Evolutionary conservation across 2,888 invertebrate genomes (phyloP).

Genomic region (Plutella xylostella): DNA sequence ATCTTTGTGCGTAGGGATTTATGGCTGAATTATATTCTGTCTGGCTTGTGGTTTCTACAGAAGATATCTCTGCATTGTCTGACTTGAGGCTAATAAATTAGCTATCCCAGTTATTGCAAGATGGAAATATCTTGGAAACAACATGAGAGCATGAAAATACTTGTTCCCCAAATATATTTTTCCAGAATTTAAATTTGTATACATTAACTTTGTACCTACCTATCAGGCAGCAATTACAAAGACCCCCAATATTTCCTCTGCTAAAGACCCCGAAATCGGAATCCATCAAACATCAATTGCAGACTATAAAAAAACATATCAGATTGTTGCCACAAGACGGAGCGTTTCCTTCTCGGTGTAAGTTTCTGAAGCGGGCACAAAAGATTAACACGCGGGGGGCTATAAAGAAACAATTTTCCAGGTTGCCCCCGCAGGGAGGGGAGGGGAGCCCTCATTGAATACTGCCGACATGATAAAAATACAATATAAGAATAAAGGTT

Average conservation of each 20-base stretch:
- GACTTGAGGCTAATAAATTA: too few relatives aligned
- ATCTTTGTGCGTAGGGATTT: too few relatives aligned
- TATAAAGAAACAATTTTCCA: conserved; percentile 68
- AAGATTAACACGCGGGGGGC: conserved; percentile 62
- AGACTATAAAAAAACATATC: conserved; percentile 57
- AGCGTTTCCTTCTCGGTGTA: conserved; percentile 20
- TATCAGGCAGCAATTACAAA: not conserved
- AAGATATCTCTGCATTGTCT: too few relatives aligned
- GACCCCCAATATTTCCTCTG: conserved; percentile 5
- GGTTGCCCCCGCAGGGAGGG: conserved; percentile 40
- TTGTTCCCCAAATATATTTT: too few relatives aligned
- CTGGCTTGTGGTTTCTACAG: too few relatives aligned
- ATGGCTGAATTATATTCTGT: too few relatives aligned
- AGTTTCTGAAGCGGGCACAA: conserved; percentile 23
- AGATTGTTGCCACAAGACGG: conserved; percentile 33
- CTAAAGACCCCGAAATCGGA: conserved; percentile 28
- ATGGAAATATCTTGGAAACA: too few relatives aligned
- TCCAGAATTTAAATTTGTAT: too few relatives aligned
- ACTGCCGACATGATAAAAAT: conserved; percentile 57
- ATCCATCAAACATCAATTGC: conserved; percentile 54
- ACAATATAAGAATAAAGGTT: conserved; percentile 30
- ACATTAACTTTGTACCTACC: too few relatives aligned
- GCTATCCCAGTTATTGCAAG: too few relatives aligned
- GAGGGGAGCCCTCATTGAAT: conserved; percentile 43
- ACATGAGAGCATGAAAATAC: too few relatives aligned